phyloP scores from a whole-genome alignment of 1,140 invertebrate genomes.

The Anagrus nilaparvatae region DNA sequence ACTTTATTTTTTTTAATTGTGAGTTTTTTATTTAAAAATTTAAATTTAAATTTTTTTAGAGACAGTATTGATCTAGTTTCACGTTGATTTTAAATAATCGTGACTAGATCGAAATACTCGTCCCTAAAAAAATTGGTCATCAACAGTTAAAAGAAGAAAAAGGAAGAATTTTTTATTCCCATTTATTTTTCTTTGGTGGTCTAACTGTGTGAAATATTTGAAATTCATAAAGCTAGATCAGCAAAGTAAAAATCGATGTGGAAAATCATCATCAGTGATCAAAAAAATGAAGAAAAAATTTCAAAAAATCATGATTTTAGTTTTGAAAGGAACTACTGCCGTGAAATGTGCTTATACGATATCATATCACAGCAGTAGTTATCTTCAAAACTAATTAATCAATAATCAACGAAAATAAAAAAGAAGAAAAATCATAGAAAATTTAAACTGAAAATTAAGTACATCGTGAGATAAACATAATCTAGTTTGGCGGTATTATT shows the following conservation, averaged over 20 bases:
- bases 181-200: conserved; percentile 49
- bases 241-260: conserved; percentile 41
- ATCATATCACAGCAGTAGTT: conserved; percentile 50
- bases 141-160: conserved; percentile 11
- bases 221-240: conserved; percentile 54
- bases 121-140: conserved; percentile 17
- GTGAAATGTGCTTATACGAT: conserved; percentile 36
- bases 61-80: conserved; percentile 34
- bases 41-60: no score
- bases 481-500: conserved; percentile 36
- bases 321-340: conserved; percentile 39
- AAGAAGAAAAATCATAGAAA: neutral
- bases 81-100: conserved; percentile 26
- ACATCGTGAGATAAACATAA: conserved; percentile 41
- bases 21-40: no score
- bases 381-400: conserved; percentile 33
- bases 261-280: conserved; percentile 21
- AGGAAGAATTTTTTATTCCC: conserved; percentile 14
- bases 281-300: conserved; percentile 2
- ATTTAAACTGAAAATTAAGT: conserved; percentile 14
- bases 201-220: conserved; percentile 46
- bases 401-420: conserved; percentile 13
- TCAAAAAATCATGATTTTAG: conserved; percentile 12
- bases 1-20: no score
- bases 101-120: conserved; percentile 48